Evolutionary conservation across 2,113 vertebrate genomes (phyloP).

Genomic region (Dascyllus trimaculatus): DNA sequence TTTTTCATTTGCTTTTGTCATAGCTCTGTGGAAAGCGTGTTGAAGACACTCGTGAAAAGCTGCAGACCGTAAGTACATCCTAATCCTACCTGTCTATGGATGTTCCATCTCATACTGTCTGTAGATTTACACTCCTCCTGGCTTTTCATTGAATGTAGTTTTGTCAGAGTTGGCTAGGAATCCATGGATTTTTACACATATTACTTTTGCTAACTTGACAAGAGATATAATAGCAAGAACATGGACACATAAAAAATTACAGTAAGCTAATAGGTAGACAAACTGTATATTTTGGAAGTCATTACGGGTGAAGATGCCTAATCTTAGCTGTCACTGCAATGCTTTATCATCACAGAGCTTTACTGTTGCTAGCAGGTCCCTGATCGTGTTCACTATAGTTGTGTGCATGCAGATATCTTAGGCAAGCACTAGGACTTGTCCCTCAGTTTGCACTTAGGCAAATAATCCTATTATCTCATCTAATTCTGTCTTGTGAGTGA

Average conservation of each 20-base stretch:
- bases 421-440: slow-evolving; percentile 34
- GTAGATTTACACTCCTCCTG: neutral
- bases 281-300: neutral
- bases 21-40: slow-evolving; percentile 95
- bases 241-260: neutral
- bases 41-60: slow-evolving; percentile 96
- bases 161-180: neutral
- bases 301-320: neutral
- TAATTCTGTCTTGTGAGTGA: slow-evolving; percentile 79
- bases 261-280: neutral
- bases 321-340: neutral
- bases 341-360: slow-evolving; percentile 1
- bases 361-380: slow-evolving; percentile 16
- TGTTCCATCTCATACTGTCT: neutral
- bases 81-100: neutral
- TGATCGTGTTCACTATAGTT: slow-evolving; percentile 18
- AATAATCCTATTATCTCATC: slow-evolving; percentile 83
- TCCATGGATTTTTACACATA: neutral
- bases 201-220: neutral
- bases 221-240: neutral
- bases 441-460: slow-evolving; percentile 66
- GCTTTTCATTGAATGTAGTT: neutral
- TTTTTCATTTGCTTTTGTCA: slow-evolving; percentile 30
- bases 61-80: slow-evolving; percentile 95
- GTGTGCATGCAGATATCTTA: slow-evolving; percentile 42